These are phyloP conservation scores for Pagetopsis macropterus DNA, from an alignment of 2,797 vertebrate genomes.

Conservation along the genomic window DNA sequence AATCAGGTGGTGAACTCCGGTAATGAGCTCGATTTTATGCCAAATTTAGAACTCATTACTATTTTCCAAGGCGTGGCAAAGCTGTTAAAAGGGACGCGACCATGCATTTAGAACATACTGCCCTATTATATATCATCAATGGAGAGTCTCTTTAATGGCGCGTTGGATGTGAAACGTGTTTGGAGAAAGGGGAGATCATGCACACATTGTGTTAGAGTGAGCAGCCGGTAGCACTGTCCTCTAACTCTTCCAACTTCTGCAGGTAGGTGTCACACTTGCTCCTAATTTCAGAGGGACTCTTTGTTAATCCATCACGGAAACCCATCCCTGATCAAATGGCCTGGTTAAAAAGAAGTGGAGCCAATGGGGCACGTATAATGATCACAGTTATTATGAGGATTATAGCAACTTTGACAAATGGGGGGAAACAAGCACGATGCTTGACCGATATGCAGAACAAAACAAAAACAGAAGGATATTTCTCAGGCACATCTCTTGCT, in stretches of 20 bases:
- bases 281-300: slow-evolving; percentile 85
- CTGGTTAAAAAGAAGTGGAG: slow-evolving; percentile 61
- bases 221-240: slow-evolving; percentile 58
- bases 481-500: background rate
- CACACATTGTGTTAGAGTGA: slow-evolving; percentile 23
- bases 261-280: slow-evolving; percentile 99
- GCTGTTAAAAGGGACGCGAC: slow-evolving; percentile 81
- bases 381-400: slow-evolving; percentile 75
- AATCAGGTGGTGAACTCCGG: slow-evolving; percentile 94
- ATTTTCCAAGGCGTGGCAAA: slow-evolving; percentile 87
- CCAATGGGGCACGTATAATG: slow-evolving; percentile 64
- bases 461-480: background rate
- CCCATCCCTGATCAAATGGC: slow-evolving; percentile 72
- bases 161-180: slow-evolving; percentile 76
- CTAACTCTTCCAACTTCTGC: slow-evolving; percentile 89
- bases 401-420: slow-evolving; percentile 63
- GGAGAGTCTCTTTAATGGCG: slow-evolving; percentile 76
- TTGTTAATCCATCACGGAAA: slow-evolving; percentile 74
- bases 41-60: slow-evolving; percentile 95
- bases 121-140: slow-evolving; percentile 80
- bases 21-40: slow-evolving; percentile 99
- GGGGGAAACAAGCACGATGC: slow-evolving; percentile 18
- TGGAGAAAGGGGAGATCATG: slow-evolving; percentile 57
- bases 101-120: slow-evolving; percentile 81
- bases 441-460: slow-evolving; percentile 24